A percentile compares a stretch with the other conserved stretches of the same genome.
Evolutionary conservation across 2,888 invertebrate genomes (phyloP).

Genomic region (Megaustenia siamemsis): DNA sequence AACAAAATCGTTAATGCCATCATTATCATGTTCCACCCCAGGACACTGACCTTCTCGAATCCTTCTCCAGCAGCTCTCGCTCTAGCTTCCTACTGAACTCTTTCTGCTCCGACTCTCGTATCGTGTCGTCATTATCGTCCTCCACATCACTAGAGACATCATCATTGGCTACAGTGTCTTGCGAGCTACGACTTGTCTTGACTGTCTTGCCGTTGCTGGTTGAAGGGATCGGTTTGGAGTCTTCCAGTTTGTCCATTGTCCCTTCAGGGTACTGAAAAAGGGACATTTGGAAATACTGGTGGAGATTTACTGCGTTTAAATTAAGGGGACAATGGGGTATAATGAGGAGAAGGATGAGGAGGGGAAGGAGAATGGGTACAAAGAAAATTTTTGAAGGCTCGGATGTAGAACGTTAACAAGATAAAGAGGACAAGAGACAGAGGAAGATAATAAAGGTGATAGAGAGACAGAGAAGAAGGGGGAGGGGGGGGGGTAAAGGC

Average conservation of each 20-base stretch:
- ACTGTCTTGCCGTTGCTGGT: conserved; percentile 15
- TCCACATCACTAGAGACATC: conserved; percentile 6
- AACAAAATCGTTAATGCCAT: too few relatives aligned
- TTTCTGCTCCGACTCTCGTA: conserved; percentile 17
- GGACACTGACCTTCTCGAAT: background rate
- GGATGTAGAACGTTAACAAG: too few relatives aligned
- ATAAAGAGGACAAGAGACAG: background rate
- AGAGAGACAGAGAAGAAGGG: conserved; percentile 3
- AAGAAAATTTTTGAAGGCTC: too few relatives aligned
- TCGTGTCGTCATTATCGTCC: background rate
- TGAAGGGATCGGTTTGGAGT: background rate
- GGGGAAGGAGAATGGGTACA: too few relatives aligned
- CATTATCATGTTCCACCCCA: too few relatives aligned
- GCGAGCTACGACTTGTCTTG: background rate
- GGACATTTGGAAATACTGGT: too few relatives aligned
- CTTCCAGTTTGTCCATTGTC: conserved; percentile 28
- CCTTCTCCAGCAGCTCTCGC: conserved; percentile 33
- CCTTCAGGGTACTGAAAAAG: conserved; percentile 51
- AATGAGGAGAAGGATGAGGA: too few relatives aligned
- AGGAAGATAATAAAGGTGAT: background rate
- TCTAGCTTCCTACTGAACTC: conserved; percentile 32
- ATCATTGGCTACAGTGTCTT: background rate
- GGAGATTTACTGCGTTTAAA: too few relatives aligned
- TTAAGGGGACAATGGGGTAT: too few relatives aligned
- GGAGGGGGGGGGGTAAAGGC: background rate